Percentiles rank a stretch among this genome's conserved stretches.
These are phyloP conservation scores for Lates japonicus DNA, from an alignment of 2,797 vertebrate species.

Conservation along the genomic window DNA sequence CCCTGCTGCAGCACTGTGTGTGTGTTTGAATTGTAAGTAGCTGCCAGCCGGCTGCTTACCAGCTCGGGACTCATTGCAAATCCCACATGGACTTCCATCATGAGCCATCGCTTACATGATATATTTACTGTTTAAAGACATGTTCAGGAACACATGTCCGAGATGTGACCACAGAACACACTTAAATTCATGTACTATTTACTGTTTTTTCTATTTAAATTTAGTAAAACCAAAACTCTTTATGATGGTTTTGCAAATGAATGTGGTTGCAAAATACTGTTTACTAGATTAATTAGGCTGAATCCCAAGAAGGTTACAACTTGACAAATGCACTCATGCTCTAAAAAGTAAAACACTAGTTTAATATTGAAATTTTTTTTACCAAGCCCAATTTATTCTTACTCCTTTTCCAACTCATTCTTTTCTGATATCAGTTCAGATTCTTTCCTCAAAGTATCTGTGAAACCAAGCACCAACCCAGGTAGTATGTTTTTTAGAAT, in stretches of 20 bases:
- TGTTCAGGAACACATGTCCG: neutral
- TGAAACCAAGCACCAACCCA: neutral
- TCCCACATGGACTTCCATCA: constrained; percentile 35
- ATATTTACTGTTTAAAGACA: neutral
- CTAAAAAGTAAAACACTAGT: too few relatives aligned
- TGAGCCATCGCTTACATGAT: constrained; percentile 13
- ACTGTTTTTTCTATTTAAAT: neutral
- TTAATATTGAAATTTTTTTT: neutral
- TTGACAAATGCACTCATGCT: neutral
- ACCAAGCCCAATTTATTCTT: neutral
- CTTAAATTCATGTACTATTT: neutral
- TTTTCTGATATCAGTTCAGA: too few relatives aligned
- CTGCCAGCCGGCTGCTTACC: constrained; percentile 33
- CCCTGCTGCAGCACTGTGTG: constrained; percentile 47
- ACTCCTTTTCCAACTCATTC: neutral
- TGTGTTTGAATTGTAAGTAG: constrained; percentile 32
- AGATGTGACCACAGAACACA: neutral
- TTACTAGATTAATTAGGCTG: constrained; percentile 18
- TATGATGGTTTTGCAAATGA: neutral
- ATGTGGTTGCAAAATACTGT: neutral
- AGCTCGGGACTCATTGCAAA: constrained; percentile 24
- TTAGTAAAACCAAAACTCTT: neutral
- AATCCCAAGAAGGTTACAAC: neutral
- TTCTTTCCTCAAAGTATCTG: neutral
- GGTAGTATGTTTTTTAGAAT: too few relatives aligned